Conservation (phyloP, 2,797 vertebrate genomes). For the Eremophila alpestris region DNA sequence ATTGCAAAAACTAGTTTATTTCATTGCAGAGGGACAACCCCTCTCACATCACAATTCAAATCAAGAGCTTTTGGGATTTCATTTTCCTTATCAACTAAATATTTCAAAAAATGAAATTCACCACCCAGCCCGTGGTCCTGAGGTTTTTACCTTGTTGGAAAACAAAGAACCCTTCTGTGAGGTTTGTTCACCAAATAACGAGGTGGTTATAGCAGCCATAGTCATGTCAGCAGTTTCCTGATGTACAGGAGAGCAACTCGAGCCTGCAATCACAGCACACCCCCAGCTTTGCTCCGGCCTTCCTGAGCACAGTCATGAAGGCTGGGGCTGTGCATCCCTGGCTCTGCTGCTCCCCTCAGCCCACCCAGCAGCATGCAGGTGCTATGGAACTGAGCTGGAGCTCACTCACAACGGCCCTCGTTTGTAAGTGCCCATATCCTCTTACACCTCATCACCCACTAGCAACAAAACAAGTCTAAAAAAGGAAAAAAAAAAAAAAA, state of each 20-base stretch:
- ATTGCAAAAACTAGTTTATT: fast-evolving
- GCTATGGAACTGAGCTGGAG: fast-evolving
- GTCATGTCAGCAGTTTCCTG: fast-evolving
- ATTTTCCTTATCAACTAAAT: background rate
- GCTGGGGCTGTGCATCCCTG: fast-evolving
- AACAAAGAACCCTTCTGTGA: fast-evolving
- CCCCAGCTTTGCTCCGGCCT: background rate
- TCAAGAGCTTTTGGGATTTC: background rate
- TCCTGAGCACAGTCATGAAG: fast-evolving
- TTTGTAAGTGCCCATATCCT: fast-evolving
- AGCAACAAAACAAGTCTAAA: fast-evolving
- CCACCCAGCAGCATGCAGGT: fast-evolving
- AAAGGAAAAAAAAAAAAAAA: too few species aligned
- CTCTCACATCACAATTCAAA: background rate
- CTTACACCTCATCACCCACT: too few species aligned
- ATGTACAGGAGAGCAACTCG: too few species aligned
- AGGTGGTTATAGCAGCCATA: fast-evolving
- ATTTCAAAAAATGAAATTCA: fast-evolving
- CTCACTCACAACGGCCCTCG: fast-evolving
- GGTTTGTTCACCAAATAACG: fast-evolving
- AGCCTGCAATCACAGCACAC: fast-evolving
- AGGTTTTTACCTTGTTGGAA: background rate
- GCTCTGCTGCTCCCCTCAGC: fast-evolving
- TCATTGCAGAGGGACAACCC: background rate
- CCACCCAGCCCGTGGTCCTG: fast-evolving